A percentile compares a stretch with the other conserved stretches of the same genome.
Evolutionary conservation across 2,113 vertebrate species (phyloP).

Genomic region (Malaclemys terrapin): DNA sequence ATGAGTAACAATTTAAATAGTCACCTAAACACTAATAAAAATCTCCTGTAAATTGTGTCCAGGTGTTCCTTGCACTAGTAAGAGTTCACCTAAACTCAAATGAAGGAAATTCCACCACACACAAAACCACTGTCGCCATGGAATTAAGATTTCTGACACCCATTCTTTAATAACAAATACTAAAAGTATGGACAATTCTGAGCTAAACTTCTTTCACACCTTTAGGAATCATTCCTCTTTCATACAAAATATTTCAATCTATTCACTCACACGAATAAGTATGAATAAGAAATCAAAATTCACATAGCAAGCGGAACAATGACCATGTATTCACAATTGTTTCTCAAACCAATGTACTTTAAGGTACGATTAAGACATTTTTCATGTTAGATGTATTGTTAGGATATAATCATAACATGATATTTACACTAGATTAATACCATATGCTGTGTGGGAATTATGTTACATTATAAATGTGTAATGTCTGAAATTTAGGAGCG

Average conservation of each 20-base stretch:
- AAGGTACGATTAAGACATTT: conserved; percentile 54
- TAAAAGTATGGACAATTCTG: neutral
- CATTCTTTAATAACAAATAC: neutral
- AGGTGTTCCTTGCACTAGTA: neutral
- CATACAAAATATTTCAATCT: neutral
- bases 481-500: conserved; percentile 61
- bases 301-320: conserved; percentile 16
- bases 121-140: neutral
- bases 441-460: conserved; percentile 77
- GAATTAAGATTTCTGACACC: neutral
- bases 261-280: rapidly evolving
- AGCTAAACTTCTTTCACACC: neutral
- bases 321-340: conserved; percentile 44
- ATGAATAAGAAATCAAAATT: conserved; percentile 41
- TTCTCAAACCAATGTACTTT: conserved; percentile 70
- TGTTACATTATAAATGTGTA: conserved; percentile 73
- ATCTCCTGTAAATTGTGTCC: neutral
- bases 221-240: neutral
- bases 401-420: conserved; percentile 69
- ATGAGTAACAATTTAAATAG: neutral
- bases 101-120: conserved; percentile 20
- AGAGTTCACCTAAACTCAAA: neutral
- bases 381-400: conserved; percentile 68
- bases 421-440: conserved; percentile 76
- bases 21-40: neutral